Base-by-base conservation (phyloP, 2,888 invertebrate genomes). In the Malthinus seriepunctatus region DNA sequence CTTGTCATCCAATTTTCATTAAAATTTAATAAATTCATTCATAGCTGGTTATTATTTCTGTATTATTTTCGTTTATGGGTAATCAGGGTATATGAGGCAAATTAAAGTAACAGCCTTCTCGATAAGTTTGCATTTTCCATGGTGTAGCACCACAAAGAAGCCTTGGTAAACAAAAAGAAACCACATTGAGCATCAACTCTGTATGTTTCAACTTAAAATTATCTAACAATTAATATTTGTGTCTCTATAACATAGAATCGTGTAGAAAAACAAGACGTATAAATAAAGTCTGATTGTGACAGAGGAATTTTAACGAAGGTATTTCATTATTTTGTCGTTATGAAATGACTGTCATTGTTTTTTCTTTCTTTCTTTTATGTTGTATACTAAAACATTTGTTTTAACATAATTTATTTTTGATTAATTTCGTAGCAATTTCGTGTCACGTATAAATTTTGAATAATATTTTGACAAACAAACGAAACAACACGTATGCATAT, bases 261-360 rank as follows among this genome's bases (percentile, higher is more conserved):
- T 59, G 65, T 63, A 62, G 63, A 62, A 65, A 63, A 63, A 66
- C 64, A 66, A 57, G 67, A 56, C 66, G 65, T 69, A 74, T 74
- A 74, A 73, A 74, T 73, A 70, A 74, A 67, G 63, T 63, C 63
- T 65, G 68, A 67, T 70, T 67, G 70, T 71, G 72, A 73, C 72
- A 70, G 54, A 63, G 73, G 74, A 74, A 74, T 74, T 71, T 74
- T 74, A 74, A 74, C 74, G 74, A 74, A 74, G 72, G 67, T 69
- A 72, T 73, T 73, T 73, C 71, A 73, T 73, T 73, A 74, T 74
- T 42, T 74, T 73, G 74, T 74, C 73, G 73, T 71, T 71, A 72
- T 71, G 39, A 42, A 23, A 42, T 42, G 69, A 70, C 69, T 71
- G 71, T 72, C 71, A 71, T 73, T 73, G 72, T 73, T 72, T 70